A percentile compares a stretch with the other conserved stretches of the same genome.
Evolutionary conservation across 2,888 invertebrate species (phyloP).

Genomic region (Tiliacea citrago): DNA sequence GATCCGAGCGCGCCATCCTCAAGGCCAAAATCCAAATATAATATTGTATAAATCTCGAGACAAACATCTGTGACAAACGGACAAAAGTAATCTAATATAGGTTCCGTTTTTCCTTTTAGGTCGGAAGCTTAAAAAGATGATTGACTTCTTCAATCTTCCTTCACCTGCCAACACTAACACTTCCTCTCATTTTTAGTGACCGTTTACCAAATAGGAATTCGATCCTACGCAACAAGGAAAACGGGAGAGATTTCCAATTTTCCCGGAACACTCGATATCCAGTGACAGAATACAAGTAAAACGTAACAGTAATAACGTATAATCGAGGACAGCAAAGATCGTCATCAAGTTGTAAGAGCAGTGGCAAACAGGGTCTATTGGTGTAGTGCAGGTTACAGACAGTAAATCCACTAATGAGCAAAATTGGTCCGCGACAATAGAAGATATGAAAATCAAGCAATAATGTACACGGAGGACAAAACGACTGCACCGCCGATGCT

Average conservation of each 20-base stretch:
- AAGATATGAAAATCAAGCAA: no score
- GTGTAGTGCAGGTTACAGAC: conserved; percentile 14
- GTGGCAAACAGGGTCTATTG: conserved; percentile 39
- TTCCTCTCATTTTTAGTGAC: background rate
- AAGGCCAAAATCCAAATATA: background rate
- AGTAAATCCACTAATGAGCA: conserved; percentile 2
- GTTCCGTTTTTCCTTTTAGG: background rate
- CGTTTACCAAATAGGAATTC: conserved; percentile 12
- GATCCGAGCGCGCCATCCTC: background rate
- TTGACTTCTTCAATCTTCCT: background rate
- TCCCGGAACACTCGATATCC: conserved; percentile 28
- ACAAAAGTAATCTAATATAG: background rate
- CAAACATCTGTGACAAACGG: background rate
- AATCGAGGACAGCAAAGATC: conserved; percentile 64
- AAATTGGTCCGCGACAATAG: no score
- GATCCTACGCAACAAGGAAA: conserved; percentile 31
- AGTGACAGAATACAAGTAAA: conserved; percentile 53
- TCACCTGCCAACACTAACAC: conserved; percentile 5
- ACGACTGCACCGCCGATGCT: no score
- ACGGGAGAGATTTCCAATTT: conserved; percentile 19
- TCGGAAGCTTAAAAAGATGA: background rate
- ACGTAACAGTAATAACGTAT: conserved; percentile 63
- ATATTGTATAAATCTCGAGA: background rate
- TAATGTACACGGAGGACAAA: no score
- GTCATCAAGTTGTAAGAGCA: conserved; percentile 66